Evolutionary conservation across 92 coral and sea anemone species (phyloP).

Genomic region (Epizoanthus ramosus): DNA sequence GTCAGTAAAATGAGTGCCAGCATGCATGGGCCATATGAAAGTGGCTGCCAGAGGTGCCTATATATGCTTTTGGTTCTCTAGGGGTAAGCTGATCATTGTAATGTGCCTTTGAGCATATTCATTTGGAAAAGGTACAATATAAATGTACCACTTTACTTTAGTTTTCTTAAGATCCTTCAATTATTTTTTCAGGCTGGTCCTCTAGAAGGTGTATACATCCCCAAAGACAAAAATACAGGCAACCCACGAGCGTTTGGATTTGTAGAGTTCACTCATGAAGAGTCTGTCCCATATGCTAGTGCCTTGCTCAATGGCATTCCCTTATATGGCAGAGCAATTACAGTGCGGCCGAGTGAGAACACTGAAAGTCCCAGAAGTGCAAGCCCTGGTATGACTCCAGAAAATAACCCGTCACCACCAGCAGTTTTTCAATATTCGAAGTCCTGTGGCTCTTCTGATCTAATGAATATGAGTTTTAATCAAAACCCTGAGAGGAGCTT

Average conservation of each 20-base stretch:
- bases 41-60: no score
- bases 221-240: constrained; percentile 91
- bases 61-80: no score
- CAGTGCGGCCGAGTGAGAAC: constrained; percentile 56
- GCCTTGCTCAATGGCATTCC: constrained; percentile 79
- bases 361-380: constrained; percentile 19
- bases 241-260: constrained; percentile 78
- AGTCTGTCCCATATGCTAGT: constrained; percentile 79
- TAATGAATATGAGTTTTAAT: background rate
- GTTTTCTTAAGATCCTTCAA: background rate
- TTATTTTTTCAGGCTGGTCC: constrained; percentile 81
- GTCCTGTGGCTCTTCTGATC: background rate
- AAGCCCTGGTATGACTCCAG: constrained; percentile 23
- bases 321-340: constrained; percentile 72
- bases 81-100: no score
- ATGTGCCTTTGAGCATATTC: no score
- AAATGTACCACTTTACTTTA: no score
- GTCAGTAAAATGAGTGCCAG: no score
- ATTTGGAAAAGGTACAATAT: no score
- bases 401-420: constrained; percentile 9
- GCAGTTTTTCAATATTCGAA: background rate
- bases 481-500: background rate
- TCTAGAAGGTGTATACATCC: constrained; percentile 79
- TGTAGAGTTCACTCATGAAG: constrained; percentile 79
- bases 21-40: no score